phyloP scores from a whole-genome alignment of 1,140 invertebrate species.

The Drosophila nasuta region DNA sequence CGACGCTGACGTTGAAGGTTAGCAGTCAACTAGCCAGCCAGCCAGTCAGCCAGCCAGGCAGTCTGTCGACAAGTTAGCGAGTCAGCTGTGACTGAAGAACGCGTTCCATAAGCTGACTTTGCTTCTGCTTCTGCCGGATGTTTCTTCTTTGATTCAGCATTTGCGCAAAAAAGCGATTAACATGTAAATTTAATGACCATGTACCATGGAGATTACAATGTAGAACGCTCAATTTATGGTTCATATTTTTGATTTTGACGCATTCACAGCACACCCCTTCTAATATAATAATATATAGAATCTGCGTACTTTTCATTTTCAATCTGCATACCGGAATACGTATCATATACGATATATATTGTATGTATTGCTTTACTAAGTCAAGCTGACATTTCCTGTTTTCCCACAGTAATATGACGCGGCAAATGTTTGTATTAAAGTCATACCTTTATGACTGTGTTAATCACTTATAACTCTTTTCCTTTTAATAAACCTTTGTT shows the following conservation, averaged over 20 bases:
- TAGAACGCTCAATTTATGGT: constrained; percentile 66
- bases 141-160: constrained; percentile 46
- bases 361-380: not conserved
- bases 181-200: constrained; percentile 75
- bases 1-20: constrained; percentile 47
- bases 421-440: constrained; percentile 9
- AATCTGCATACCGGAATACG: constrained; percentile 17
- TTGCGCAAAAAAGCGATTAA: constrained; percentile 64
- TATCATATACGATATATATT: not conserved
- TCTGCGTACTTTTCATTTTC: constrained; percentile 1
- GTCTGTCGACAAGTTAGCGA: constrained; percentile 14
- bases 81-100: constrained; percentile 42
- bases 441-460: not conserved
- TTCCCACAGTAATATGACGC: constrained; percentile 9
- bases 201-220: constrained; percentile 34
- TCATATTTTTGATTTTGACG: constrained; percentile 61
- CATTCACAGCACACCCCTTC: constrained; percentile 47
- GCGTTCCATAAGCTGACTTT: constrained; percentile 39
- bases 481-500: not conserved
- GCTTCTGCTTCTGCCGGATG: constrained; percentile 67
- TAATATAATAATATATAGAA: not conserved
- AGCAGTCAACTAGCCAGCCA: constrained; percentile 6
- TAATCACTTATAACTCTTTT: constrained; percentile 10
- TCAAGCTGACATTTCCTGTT: constrained; percentile 54
- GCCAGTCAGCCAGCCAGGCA: constrained; percentile 36